These are phyloP conservation scores for Nomada fabriciana DNA, from an alignment of 2,888 invertebrate species.

Conservation along the genomic window DNA sequence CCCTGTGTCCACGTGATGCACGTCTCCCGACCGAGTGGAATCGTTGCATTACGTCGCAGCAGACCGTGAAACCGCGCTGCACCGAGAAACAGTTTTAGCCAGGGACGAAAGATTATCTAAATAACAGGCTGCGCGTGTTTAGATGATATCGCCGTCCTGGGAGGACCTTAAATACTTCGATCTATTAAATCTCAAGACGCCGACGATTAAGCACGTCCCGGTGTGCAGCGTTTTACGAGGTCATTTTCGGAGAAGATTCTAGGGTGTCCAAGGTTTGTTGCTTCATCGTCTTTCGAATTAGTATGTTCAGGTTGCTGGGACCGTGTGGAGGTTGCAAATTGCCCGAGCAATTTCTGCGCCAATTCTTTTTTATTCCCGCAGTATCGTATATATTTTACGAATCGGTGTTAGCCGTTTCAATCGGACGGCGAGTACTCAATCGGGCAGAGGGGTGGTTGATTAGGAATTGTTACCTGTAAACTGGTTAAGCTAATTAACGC, in stretches of 20 bases:
- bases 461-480: conserved; percentile 39
- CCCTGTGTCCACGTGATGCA: conserved; percentile 31
- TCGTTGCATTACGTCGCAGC: conserved; percentile 50
- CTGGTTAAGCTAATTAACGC: conserved; percentile 39
- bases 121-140: conserved; percentile 32
- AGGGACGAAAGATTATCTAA: conserved; percentile 33
- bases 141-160: conserved; percentile 17
- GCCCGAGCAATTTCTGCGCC: not conserved
- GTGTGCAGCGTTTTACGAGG: not conserved
- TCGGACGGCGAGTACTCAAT: conserved; percentile 19
- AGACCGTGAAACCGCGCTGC: conserved; percentile 55
- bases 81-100: conserved; percentile 12
- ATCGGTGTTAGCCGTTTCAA: not conserved
- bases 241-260: conserved; percentile 15
- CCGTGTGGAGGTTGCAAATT: not conserved
- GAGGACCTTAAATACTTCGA: conserved; percentile 3
- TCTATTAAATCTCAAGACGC: conserved; percentile 19
- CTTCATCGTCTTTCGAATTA: conserved; percentile 6
- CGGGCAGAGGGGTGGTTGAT: conserved; percentile 43
- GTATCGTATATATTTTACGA: conserved; percentile 1
- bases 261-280: conserved; percentile 13
- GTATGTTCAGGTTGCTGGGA: not conserved
- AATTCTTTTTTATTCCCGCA: too few relatives aligned
- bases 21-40: conserved; percentile 19
- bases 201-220: conserved; percentile 7